phyloP scores from a whole-genome alignment of 2,888 invertebrate genomes.

The Coronaproctus castanopsis region DNA sequence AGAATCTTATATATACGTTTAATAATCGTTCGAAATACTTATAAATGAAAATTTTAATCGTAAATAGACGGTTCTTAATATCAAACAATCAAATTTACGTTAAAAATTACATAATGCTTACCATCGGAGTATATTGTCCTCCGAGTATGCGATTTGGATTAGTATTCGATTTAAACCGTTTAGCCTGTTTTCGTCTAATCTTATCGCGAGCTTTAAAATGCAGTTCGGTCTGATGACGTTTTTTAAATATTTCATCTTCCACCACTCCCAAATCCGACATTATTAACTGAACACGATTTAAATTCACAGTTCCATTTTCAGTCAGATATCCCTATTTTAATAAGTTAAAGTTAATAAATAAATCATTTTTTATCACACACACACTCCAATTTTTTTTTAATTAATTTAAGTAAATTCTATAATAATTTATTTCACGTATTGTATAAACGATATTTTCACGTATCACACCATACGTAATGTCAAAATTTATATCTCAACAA shows the following conservation, averaged over 20 bases:
- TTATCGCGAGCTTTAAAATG: slow-evolving; percentile 59
- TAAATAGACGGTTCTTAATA: neutral
- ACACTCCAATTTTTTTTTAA: too few species aligned
- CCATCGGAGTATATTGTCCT: slow-evolving; percentile 61
- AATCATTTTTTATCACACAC: too few species aligned
- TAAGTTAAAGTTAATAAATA: slow-evolving; percentile 18
- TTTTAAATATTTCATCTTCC: slow-evolving; percentile 94
- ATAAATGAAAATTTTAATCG: too few species aligned
- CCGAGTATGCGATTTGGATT: slow-evolving; percentile 47
- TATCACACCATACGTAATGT: too few species aligned
- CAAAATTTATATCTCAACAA: too few species aligned
- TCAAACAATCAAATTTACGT: neutral
- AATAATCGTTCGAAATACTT: too few species aligned
- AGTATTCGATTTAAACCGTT: slow-evolving; percentile 29
- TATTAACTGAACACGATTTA: slow-evolving; percentile 84
- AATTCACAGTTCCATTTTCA: slow-evolving; percentile 78
- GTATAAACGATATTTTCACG: too few species aligned
- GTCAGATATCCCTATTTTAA: slow-evolving; percentile 73
- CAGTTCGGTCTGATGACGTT: slow-evolving; percentile 66
- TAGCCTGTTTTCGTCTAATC: slow-evolving; percentile 38
- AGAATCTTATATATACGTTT: too few species aligned
- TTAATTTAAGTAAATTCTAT: too few species aligned
- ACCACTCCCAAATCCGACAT: slow-evolving; percentile 79
- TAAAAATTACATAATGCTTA: slow-evolving; percentile 24
- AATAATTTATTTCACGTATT: too few species aligned